Percentiles rank a stretch among this genome's conserved stretches.
These are phyloP conservation scores for Dicranocentrus wangi DNA, from an alignment of 2,888 invertebrate species.

Conservation along the genomic window DNA sequence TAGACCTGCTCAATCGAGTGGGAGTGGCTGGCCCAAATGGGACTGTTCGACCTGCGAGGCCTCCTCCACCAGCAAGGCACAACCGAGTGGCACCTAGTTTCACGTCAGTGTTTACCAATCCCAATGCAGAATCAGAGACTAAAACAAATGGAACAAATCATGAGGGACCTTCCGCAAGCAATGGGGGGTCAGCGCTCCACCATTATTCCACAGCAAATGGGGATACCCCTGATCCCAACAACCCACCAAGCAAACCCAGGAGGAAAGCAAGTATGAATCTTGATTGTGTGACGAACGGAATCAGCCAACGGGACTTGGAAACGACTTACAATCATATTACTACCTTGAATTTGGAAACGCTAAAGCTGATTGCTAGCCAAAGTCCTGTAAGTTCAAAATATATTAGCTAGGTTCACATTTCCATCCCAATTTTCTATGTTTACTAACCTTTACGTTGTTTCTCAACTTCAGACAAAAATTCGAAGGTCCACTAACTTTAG, in stretches of 20 bases:
- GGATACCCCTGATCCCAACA: conserved; percentile 46
- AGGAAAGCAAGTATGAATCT: conserved; percentile 70
- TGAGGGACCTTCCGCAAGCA: conserved; percentile 10
- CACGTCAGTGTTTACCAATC: conserved; percentile 70
- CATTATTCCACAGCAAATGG: conserved; percentile 17
- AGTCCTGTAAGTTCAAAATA: conserved; percentile 65
- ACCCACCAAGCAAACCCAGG: conserved; percentile 71
- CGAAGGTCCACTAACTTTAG: conserved; percentile 49
- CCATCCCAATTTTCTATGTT: too few relatives aligned
- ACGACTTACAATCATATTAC: conserved; percentile 70
- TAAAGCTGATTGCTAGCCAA: conserved; percentile 72
- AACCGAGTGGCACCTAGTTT: conserved; percentile 72
- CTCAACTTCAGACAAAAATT: conserved; percentile 69
- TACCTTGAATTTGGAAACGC: conserved; percentile 71
- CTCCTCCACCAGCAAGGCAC: conserved; percentile 71
- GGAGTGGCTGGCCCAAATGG: conserved; percentile 54
- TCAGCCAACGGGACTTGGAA: conserved; percentile 64
- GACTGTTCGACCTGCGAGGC: conserved; percentile 69
- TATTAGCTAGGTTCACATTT: too few relatives aligned
- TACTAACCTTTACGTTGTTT: too few relatives aligned
- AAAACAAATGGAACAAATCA: conserved; percentile 12
- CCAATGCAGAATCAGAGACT: conserved; percentile 47
- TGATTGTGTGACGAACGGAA: conserved; percentile 51
- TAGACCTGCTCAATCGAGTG: conserved; percentile 70
- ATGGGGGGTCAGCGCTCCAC: not conserved